phyloP scores from a whole-genome alignment of 2,797 vertebrate genomes.

The Gymnodraco acuticeps region DNA sequence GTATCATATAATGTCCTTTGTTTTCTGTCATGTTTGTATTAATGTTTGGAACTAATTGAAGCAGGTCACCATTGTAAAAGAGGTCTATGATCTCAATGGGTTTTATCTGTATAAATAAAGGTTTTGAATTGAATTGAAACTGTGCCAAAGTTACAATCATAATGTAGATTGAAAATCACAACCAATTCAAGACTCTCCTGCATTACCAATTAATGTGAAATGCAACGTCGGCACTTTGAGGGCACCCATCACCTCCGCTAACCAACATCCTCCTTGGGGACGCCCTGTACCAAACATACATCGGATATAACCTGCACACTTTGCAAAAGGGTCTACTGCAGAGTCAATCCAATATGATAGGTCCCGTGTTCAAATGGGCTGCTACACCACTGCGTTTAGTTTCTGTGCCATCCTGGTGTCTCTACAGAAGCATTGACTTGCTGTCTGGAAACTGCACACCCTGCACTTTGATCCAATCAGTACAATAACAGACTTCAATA shows the following conservation, averaged over 20 bases:
- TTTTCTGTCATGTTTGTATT: too few species aligned
- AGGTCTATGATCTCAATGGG: too few species aligned
- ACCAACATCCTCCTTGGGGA: not conserved
- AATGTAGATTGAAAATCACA: too few species aligned
- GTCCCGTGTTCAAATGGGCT: too few species aligned
- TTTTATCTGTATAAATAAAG: too few species aligned
- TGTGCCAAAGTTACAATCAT: too few species aligned
- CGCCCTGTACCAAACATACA: not conserved
- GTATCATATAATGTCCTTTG: too few species aligned
- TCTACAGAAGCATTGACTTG: constrained; percentile 40
- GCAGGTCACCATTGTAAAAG: too few species aligned
- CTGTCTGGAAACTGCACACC: constrained; percentile 39
- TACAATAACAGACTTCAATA: constrained; percentile 28
- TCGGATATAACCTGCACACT: not conserved
- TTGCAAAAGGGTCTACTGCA: not conserved
- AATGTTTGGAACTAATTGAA: too few species aligned
- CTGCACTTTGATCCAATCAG: constrained; percentile 47
- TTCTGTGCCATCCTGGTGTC: constrained; percentile 14
- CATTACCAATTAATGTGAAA: not conserved
- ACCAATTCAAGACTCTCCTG: not conserved
- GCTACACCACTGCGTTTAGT: not conserved
- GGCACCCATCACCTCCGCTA: not conserved
- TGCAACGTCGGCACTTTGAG: not conserved
- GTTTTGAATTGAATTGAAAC: too few species aligned
- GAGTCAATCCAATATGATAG: not conserved